Evolutionary conservation across 2,113 vertebrate genomes (phyloP), one percentile per base, ranked within the genome.

Genomic region (Micronisus gabar): DNA sequence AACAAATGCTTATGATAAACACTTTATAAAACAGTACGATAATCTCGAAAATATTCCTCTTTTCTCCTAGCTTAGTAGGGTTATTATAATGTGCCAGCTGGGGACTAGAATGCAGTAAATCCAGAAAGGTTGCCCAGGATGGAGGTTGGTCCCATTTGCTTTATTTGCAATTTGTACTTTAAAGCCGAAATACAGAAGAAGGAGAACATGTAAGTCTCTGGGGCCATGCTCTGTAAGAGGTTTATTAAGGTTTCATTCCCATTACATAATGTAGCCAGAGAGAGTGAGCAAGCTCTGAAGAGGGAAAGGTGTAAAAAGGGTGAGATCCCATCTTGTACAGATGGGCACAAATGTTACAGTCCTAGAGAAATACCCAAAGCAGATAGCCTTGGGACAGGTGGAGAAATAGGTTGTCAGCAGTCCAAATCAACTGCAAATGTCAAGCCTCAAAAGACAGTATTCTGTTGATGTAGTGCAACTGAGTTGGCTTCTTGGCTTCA

Each of bases 141-240:
- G 20, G 62, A 76, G 10, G 3, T 56, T 70, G 36, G 29, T 70
- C 23, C 25, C 26, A 14, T 61, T 61, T 96, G 15, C 40, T 87
- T 70, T 85, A 45, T 81, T 86, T 94, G 40, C 32, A 59, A 1
- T 50, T 71, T 17, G 7, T 72, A 38, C 21, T 59, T 34, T 59
- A 45, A 58, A 86, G 32, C 13, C 41, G 14, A 58, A 56, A 79
- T 48, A 29, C 9, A 74, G 36, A 65, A 9, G 3, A 50, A 29
- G 8, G 14, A 67, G 38, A 26, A 53, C 11, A 11, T 15, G 5
- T 34, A 48, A 48, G 19, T 58, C 27, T 78, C 55, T 70, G 27
- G 7, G 19, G 43, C 41, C 23, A 10, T 56, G 7, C 8, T 47
- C 26, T 2, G 0, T 45, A n/a, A 41, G 25, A 36, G 19, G 21